Conservation (phyloP, 2,113 vertebrate species). For the Gracilinanus agilis region DNA sequence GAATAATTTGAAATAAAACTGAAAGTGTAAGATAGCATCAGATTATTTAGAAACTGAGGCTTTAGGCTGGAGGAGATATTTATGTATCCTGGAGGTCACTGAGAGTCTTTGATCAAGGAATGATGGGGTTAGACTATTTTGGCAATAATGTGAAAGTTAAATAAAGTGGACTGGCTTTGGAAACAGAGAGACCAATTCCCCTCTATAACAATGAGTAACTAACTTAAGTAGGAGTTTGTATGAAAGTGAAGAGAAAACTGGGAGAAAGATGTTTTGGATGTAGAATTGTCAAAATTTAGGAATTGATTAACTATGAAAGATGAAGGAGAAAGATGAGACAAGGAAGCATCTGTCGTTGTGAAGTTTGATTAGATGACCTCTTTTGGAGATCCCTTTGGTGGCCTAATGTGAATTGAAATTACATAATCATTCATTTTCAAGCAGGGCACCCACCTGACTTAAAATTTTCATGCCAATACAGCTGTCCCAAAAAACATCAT, state of each 20-base stretch:
- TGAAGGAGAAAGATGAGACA: not conserved
- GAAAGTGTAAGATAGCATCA: not conserved
- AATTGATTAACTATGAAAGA: not conserved
- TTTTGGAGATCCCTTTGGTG: not conserved
- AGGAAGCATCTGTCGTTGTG: not conserved
- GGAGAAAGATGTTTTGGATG: not conserved
- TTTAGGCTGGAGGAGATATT: not conserved
- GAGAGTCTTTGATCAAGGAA: not conserved
- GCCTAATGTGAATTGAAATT: constrained; percentile 12
- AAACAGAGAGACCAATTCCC: not conserved
- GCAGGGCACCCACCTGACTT: not conserved
- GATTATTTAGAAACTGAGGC: not conserved
- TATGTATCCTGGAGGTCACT: not conserved
- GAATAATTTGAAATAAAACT: not conserved
- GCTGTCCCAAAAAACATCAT: not conserved
- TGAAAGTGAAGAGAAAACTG: not conserved
- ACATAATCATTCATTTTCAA: constrained; percentile 25
- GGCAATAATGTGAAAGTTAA: not conserved
- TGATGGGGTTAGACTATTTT: not conserved
- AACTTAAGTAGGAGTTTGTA: not conserved
- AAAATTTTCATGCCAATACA: constrained; percentile 17
- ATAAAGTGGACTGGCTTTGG: not conserved
- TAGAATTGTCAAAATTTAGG: not conserved
- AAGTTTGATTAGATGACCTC: not conserved
- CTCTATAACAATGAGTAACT: not conserved